Percentiles rank a stretch among this genome's conserved stretches.
Evolutionary conservation across 1,140 invertebrate genomes (phyloP).

Genomic region (Elymnias hypermnestra): DNA sequence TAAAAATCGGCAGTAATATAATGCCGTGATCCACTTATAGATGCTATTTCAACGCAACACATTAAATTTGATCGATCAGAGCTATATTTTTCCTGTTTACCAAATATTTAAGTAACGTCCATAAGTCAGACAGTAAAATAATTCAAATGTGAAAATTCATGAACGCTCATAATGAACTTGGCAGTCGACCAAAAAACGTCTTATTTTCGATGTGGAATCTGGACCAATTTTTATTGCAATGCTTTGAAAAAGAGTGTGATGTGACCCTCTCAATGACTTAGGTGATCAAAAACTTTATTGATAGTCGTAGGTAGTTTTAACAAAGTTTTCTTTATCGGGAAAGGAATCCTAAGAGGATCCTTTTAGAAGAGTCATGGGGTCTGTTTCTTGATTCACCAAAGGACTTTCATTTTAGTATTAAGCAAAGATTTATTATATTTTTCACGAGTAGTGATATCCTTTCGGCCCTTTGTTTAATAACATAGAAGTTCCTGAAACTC

Average conservation of each 20-base stretch:
- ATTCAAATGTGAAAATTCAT: slow-evolving; percentile 76
- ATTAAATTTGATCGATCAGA: slow-evolving; percentile 74
- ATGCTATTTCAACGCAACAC: slow-evolving; percentile 55
- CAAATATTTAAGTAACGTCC: slow-evolving; percentile 76
- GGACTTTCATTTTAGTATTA: too few species aligned
- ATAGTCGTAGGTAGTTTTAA: too few species aligned
- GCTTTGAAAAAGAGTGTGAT: slow-evolving; percentile 50
- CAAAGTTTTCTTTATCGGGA: too few species aligned
- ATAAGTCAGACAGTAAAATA: slow-evolving; percentile 76
- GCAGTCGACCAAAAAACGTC: slow-evolving; percentile 73
- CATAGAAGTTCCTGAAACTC: too few species aligned
- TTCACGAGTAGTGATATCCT: too few species aligned
- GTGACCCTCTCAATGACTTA: slow-evolving; percentile 23
- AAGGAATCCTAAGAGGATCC: too few species aligned
- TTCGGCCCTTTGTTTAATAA: too few species aligned
- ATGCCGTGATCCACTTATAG: slow-evolving; percentile 51
- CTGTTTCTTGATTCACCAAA: too few species aligned
- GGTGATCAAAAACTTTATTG: too few species aligned
- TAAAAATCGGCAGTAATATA: slow-evolving; percentile 21
- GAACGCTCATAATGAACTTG: slow-evolving; percentile 76
- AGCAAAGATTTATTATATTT: too few species aligned
- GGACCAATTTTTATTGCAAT: slow-evolving; percentile 74
- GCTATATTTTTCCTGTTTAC: slow-evolving; percentile 76
- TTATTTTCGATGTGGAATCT: slow-evolving; percentile 76
- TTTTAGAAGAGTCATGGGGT: too few species aligned